Evolutionary conservation across 2,888 invertebrate species (phyloP).

Genomic region (Eilema sororculum): DNA sequence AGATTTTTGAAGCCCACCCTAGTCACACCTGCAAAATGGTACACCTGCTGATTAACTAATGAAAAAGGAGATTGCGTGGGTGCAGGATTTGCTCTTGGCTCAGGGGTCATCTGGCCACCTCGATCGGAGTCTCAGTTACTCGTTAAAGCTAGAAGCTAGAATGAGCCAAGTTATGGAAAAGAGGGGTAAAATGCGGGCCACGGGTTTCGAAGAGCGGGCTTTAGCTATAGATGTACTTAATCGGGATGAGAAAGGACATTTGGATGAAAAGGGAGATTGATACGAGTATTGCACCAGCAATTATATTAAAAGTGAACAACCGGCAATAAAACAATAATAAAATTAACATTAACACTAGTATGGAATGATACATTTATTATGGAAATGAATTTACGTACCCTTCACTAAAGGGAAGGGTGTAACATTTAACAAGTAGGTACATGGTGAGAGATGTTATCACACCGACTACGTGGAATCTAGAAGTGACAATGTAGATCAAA

Average conservation of each 20-base stretch:
- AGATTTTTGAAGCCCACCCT: not conserved
- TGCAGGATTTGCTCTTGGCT: not conserved
- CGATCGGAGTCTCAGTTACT: too few relatives aligned
- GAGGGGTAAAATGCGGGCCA: too few relatives aligned
- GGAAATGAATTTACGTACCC: not conserved
- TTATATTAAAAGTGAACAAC: not conserved
- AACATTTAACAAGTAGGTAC: not conserved
- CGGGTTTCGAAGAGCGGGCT: not conserved
- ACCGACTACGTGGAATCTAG: not conserved
- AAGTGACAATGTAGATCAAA: not conserved
- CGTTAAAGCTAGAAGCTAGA: too few relatives aligned
- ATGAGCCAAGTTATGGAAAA: too few relatives aligned
- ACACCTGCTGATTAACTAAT: too few relatives aligned
- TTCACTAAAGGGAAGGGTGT: not conserved
- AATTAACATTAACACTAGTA: not conserved
- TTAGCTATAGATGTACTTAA: not conserved
- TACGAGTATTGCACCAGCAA: not conserved
- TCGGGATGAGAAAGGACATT: too few relatives aligned
- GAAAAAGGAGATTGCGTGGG: too few relatives aligned
- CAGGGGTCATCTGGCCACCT: too few relatives aligned
- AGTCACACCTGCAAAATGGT: not conserved
- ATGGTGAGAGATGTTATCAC: not conserved
- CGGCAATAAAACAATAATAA: not conserved
- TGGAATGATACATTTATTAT: not conserved
- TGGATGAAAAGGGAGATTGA: too few relatives aligned